Conservation (phyloP, 2,113 vertebrate genomes). For the Cervus canadensis region DNA sequence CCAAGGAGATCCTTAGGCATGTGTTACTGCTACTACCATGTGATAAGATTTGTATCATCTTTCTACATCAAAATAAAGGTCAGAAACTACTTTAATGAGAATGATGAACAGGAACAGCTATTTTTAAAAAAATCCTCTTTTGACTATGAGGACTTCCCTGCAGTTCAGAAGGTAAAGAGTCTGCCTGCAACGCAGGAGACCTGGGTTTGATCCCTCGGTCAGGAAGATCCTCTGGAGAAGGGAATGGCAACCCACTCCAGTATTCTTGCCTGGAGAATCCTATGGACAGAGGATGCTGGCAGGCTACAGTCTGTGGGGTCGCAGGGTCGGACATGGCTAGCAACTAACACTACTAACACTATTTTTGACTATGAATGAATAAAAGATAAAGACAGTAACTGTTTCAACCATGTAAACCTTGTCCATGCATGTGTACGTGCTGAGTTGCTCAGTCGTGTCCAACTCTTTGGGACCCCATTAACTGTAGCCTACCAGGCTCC, state of each 20-base stretch:
- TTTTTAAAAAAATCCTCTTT: neutral
- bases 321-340: neutral
- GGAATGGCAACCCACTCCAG: too few relatives aligned
- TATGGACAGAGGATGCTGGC: neutral
- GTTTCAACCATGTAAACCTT: neutral
- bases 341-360: neutral
- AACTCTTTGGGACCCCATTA: neutral
- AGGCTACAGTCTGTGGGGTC: neutral
- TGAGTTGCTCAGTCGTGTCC: neutral
- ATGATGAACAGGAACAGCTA: neutral
- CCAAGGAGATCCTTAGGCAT: neutral
- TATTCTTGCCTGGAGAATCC: neutral
- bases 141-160: neutral
- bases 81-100: conserved; percentile 21
- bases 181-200: neutral
- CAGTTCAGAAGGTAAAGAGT: neutral
- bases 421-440: neutral
- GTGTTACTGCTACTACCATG: neutral
- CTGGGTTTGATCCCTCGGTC: neutral
- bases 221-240: too few relatives aligned
- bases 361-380: neutral
- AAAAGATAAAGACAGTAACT: conserved; percentile 13
- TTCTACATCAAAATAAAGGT: conserved; percentile 29
- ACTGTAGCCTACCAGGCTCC: neutral
- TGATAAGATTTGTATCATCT: neutral